A percentile compares a stretch with the other conserved stretches of the same genome.
Conservation (phyloP, 2,113 vertebrate genomes). For the Lichenostomus cassidix region DNA sequence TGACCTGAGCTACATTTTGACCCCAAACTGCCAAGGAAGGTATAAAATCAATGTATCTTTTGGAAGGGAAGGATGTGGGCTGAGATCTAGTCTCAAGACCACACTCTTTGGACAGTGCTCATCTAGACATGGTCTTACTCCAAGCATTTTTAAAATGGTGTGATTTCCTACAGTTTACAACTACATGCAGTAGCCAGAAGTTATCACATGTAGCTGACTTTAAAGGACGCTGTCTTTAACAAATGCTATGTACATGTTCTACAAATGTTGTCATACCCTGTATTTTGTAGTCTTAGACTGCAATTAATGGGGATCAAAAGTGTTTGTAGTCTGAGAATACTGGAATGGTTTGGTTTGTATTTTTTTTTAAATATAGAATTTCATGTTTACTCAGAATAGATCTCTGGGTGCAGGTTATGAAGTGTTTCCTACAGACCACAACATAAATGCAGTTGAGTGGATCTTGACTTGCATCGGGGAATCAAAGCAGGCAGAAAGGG, state of each 20-base stretch:
- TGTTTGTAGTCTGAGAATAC: not conserved
- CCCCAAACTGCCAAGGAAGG: not conserved
- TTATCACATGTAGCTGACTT: not conserved
- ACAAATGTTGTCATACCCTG: not conserved
- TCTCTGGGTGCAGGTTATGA: not conserved
- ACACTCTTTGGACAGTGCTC: not conserved
- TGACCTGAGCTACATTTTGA: not conserved
- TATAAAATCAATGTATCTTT: not conserved
- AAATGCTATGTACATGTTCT: not conserved
- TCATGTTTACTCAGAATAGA: not conserved
- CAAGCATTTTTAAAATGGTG: not conserved
- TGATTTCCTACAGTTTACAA: not conserved
- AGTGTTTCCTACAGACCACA: not conserved
- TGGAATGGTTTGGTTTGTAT: not conserved
- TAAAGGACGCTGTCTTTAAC: not conserved
- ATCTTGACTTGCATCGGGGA: not conserved
- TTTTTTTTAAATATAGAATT: not conserved
- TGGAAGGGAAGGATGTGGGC: not conserved
- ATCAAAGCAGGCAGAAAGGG: not conserved
- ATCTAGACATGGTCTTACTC: not conserved
- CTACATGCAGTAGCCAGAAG: not conserved
- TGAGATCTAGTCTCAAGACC: not conserved
- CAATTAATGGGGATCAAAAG: not conserved
- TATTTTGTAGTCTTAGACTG: not conserved
- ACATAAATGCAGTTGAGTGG: not conserved